Percentiles rank a stretch among this genome's conserved stretches.
Evolutionary conservation across 2,888 invertebrate genomes (phyloP).

Genomic region (Andrena praecox): DNA sequence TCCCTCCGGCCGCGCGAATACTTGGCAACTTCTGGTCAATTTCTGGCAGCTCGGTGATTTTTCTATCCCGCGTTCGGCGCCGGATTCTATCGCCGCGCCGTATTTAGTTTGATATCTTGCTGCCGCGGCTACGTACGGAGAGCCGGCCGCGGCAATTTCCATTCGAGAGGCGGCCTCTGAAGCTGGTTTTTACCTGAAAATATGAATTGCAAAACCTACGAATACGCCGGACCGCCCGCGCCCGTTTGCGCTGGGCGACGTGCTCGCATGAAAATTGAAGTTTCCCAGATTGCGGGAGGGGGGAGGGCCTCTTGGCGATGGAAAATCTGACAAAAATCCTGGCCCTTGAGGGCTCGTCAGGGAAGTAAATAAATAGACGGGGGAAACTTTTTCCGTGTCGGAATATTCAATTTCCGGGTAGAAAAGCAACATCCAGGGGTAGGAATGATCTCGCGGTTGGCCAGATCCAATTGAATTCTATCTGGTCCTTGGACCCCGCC

Average conservation of each 20-base stretch:
- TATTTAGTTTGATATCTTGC: conserved; percentile 41
- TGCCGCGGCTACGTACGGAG: conserved; percentile 23
- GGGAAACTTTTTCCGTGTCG: not conserved
- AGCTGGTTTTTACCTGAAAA: conserved; percentile 40
- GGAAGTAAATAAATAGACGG: not conserved
- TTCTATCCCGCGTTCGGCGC: conserved; percentile 7
- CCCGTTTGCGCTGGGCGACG: not conserved
- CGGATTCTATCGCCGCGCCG: conserved; percentile 10
- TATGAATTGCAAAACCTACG: conserved; percentile 58
- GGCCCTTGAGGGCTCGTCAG: not conserved
- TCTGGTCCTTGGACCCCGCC: not conserved
- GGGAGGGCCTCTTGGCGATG: not conserved
- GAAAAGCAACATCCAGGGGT: not conserved
- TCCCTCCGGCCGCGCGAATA: too few species aligned
- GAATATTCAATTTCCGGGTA: not conserved
- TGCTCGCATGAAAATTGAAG: conserved; percentile 39
- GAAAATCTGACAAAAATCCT: not conserved
- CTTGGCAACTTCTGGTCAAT: not conserved
- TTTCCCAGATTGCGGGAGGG: conserved; percentile 37
- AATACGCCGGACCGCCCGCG: conserved; percentile 18
- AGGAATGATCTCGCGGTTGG: not conserved
- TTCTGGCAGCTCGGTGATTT: conserved; percentile 26
- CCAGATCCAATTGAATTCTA: conserved; percentile 7
- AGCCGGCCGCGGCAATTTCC: conserved; percentile 42
- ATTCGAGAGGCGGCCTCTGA: conserved; percentile 45